phyloP scores from a whole-genome alignment of 2,888 invertebrate genomes.

The Cosmia pyralina region DNA sequence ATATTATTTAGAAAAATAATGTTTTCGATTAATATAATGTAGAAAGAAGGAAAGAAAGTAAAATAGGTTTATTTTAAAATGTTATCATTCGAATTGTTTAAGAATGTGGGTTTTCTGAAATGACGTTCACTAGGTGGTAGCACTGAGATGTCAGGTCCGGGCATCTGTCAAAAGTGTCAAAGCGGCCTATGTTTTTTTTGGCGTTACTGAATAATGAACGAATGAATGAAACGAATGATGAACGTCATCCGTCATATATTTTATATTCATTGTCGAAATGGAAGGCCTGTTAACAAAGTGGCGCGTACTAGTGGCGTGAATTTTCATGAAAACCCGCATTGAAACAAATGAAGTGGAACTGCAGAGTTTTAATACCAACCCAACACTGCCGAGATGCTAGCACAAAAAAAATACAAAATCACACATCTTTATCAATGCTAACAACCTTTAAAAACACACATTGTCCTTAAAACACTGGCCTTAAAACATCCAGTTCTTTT shows the following conservation, averaged over 20 bases:
- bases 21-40: background rate
- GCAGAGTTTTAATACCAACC: conserved; percentile 33
- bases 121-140: too few relatives aligned
- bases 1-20: too few relatives aligned
- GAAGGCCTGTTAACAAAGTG: too few relatives aligned
- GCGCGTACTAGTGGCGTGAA: too few relatives aligned
- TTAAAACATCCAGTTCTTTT: background rate
- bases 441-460: conserved; percentile 44
- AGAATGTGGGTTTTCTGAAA: background rate
- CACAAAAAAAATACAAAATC: conserved; percentile 24
- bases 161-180: too few relatives aligned
- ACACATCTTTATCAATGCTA: conserved; percentile 35
- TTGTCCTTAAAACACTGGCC: conserved; percentile 19
- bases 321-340: background rate
- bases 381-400: conserved; percentile 19
- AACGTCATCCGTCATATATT: too few relatives aligned
- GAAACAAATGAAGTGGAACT: background rate
- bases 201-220: too few relatives aligned
- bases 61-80: background rate
- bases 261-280: too few relatives aligned
- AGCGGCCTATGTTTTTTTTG: too few relatives aligned
- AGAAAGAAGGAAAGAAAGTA: too few relatives aligned
- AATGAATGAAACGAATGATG: too few relatives aligned
- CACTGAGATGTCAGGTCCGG: too few relatives aligned
- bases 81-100: background rate